These are phyloP conservation scores for Ectropis grisescens DNA, from an alignment of 1,140 invertebrate species.

Conservation along the genomic window DNA sequence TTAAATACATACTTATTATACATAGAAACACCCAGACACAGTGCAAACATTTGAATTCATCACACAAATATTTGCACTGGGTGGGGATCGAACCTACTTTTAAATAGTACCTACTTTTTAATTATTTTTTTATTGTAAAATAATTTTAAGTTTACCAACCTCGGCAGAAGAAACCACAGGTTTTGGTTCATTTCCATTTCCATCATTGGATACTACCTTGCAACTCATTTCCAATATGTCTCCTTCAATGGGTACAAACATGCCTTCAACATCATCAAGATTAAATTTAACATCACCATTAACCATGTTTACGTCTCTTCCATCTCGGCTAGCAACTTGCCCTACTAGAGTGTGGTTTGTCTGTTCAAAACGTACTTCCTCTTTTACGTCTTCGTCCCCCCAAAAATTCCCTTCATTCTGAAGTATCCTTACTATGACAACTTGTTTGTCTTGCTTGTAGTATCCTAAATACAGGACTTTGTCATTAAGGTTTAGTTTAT, in stretches of 20 bases:
- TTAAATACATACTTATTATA: too few species aligned
- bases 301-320: constrained; percentile 65
- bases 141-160: too few species aligned
- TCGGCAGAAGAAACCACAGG: too few species aligned
- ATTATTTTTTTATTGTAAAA: too few species aligned
- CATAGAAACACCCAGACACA: too few species aligned
- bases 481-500: constrained; percentile 40
- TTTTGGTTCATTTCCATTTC: too few species aligned
- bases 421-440: constrained; percentile 43
- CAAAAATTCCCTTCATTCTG: constrained; percentile 41
- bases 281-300: constrained; percentile 65
- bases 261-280: constrained; percentile 68
- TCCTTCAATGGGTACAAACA: constrained; percentile 70
- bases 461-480: constrained; percentile 51
- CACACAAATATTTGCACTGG: too few species aligned
- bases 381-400: constrained; percentile 33
- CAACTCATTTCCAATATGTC: constrained; percentile 76
- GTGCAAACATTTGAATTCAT: too few species aligned
- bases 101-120: too few species aligned
- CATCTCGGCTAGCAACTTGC: constrained; percentile 63
- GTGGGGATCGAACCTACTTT: too few species aligned
- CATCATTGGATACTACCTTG: too few species aligned
- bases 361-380: constrained; percentile 49
- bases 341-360: constrained; percentile 66
- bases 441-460: constrained; percentile 28